A percentile compares a stretch with the other conserved stretches of the same genome.
Evolutionary conservation across 2,797 vertebrate species (phyloP).

Genomic region (Hoplostethus atlanticus): DNA sequence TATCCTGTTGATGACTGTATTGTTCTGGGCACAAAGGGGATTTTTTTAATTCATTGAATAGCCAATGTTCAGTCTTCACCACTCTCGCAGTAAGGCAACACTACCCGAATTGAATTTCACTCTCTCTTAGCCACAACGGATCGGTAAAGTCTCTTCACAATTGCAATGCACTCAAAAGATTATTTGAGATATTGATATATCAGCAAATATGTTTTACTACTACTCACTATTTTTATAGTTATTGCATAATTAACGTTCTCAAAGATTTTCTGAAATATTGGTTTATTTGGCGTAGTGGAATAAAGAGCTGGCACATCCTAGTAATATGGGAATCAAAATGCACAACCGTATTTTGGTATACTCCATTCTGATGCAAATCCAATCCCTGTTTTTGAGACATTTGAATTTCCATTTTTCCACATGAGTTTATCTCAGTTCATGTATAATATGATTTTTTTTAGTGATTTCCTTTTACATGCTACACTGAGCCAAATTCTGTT

Average conservation of each 20-base stretch:
- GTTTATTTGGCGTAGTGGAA: background rate
- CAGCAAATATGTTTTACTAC: background rate
- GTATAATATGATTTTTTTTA: conserved; percentile 57
- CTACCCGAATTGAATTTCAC: conserved; percentile 42
- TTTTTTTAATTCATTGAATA: conserved; percentile 35
- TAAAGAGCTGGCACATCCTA: conserved; percentile 18
- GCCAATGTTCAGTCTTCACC: conserved; percentile 29
- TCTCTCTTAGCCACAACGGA: background rate
- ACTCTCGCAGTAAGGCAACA: conserved; percentile 41
- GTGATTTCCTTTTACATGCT: conserved; percentile 40
- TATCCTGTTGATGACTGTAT: conserved; percentile 53
- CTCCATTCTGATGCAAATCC: conserved; percentile 35
- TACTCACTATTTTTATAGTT: background rate
- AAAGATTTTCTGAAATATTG: background rate
- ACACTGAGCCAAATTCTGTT: conserved; percentile 56
- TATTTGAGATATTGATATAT: background rate
- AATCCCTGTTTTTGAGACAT: background rate
- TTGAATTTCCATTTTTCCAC: conserved; percentile 22
- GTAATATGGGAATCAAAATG: background rate
- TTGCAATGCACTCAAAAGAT: background rate
- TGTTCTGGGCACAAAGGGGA: conserved; percentile 57
- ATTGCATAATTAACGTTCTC: background rate
- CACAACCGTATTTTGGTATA: conserved; percentile 6
- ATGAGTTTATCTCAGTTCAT: conserved; percentile 55
- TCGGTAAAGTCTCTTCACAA: background rate